Evolutionary conservation across 2,888 invertebrate genomes (phyloP).

Genomic region (Pharmacophagus antenor): DNA sequence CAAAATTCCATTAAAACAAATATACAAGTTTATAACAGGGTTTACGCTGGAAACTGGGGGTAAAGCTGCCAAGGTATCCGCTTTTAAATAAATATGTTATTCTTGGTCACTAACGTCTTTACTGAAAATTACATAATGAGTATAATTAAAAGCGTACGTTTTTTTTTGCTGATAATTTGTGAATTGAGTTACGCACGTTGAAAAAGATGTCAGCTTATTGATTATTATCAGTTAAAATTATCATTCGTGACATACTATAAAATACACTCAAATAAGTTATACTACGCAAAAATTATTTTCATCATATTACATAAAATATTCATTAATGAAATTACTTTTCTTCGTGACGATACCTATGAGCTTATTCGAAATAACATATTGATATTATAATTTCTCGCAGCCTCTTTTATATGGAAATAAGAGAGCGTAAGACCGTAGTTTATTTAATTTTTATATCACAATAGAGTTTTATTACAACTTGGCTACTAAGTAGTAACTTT

Average conservation of each 20-base stretch:
- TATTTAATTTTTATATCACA: constrained; percentile 38
- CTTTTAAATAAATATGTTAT: constrained; percentile 3
- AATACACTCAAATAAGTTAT: background rate
- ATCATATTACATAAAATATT: constrained; percentile 8
- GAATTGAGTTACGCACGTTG: background rate
- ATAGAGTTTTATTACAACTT: background rate
- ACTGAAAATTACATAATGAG: background rate
- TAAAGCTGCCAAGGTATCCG: background rate
- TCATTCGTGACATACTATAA: constrained; percentile 1
- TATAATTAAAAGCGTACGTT: background rate
- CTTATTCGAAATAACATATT: constrained; percentile 33
- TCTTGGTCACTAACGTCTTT: constrained; percentile 12
- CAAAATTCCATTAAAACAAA: no score
- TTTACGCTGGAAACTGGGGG: no score
- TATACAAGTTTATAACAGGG: no score
- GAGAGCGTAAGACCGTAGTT: background rate
- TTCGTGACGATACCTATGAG: constrained; percentile 14
- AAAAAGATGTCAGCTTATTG: background rate
- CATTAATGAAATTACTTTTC: constrained; percentile 18
- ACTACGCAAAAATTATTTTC: constrained; percentile 3
- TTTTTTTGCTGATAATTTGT: background rate
- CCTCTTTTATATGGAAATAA: constrained; percentile 1
- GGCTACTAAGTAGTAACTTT: background rate
- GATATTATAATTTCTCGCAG: constrained; percentile 49
- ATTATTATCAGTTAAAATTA: constrained; percentile 6